Percentiles rank a stretch among this genome's conserved stretches.
Conservation (phyloP, 1,140 invertebrate genomes). For the Trichonephila inaurata region DNA sequence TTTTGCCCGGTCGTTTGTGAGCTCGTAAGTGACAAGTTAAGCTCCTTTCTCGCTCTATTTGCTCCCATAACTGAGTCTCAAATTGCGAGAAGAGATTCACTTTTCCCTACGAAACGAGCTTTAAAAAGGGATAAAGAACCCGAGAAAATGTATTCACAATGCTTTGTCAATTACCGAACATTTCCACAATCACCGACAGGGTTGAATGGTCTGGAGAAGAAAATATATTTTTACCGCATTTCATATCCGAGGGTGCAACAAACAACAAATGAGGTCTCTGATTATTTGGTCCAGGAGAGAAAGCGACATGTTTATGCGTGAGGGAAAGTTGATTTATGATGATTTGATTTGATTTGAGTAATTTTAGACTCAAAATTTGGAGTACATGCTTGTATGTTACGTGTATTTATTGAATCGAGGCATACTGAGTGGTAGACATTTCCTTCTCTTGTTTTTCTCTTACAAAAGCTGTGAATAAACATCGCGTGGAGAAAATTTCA, state of each 20-base stretch:
- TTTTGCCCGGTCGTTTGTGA: neutral
- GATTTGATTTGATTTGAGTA: neutral
- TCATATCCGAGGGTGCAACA: neutral
- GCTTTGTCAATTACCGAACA: neutral
- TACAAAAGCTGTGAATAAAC: too few relatives aligned
- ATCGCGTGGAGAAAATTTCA: too few relatives aligned
- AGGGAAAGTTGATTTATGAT: neutral
- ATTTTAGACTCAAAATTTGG: neutral
- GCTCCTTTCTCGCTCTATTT: constrained; percentile 7
- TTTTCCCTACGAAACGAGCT: neutral
- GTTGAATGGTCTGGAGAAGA: neutral
- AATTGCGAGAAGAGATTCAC: neutral
- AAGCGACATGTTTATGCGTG: constrained; percentile 8
- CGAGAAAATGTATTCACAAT: neutral
- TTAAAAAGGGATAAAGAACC: neutral
- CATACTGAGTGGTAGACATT: neutral
- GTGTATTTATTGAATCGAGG: neutral
- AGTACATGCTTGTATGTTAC: neutral
- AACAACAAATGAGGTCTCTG: neutral
- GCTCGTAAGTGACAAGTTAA: neutral
- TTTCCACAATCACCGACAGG: neutral
- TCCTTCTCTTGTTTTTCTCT: too few relatives aligned
- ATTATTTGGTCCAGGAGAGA: neutral
- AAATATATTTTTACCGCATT: too few relatives aligned
- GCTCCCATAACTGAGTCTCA: neutral